A percentile compares a stretch with the other conserved stretches of the same genome.
These are phyloP conservation scores for Xanthostigma xanthostigma DNA, from an alignment of 2,888 invertebrate genomes.

Conservation along the genomic window DNA sequence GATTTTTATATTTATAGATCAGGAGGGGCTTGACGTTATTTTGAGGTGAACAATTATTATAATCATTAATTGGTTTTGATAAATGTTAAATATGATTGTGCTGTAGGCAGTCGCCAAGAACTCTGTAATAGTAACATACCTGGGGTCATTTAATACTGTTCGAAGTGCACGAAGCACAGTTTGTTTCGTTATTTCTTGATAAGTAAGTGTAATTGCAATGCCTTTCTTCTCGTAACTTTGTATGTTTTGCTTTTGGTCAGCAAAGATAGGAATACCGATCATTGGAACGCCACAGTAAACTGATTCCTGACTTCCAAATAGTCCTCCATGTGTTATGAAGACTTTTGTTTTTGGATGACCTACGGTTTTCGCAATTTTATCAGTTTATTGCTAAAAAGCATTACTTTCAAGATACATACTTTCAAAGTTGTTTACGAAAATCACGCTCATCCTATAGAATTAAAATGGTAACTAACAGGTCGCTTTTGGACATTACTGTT, in stretches of 20 bases:
- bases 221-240: constrained; percentile 12
- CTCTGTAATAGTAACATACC: not conserved
- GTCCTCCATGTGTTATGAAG: constrained; percentile 21
- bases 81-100: no score
- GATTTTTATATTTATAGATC: no score
- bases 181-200: constrained; percentile 1
- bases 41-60: no score
- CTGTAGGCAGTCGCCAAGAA: no score
- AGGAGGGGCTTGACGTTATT: no score
- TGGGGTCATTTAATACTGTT: not conserved
- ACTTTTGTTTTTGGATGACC: constrained; percentile 17
- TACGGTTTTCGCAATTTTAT: constrained; percentile 4
- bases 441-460: no score
- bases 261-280: constrained; percentile 19
- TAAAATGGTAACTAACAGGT: no score
- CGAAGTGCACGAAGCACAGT: not conserved
- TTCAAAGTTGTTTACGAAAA: no score
- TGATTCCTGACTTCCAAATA: constrained; percentile 18
- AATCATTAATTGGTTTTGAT: no score
- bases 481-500: no score
- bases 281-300: constrained; percentile 18
- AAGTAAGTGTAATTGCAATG: constrained; percentile 10
- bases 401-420: no score
- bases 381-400: no score
- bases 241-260: constrained; percentile 18